These are phyloP conservation scores for Scopus umbretta DNA, from an alignment of 2,113 vertebrate genomes.

Conservation along the genomic window DNA sequence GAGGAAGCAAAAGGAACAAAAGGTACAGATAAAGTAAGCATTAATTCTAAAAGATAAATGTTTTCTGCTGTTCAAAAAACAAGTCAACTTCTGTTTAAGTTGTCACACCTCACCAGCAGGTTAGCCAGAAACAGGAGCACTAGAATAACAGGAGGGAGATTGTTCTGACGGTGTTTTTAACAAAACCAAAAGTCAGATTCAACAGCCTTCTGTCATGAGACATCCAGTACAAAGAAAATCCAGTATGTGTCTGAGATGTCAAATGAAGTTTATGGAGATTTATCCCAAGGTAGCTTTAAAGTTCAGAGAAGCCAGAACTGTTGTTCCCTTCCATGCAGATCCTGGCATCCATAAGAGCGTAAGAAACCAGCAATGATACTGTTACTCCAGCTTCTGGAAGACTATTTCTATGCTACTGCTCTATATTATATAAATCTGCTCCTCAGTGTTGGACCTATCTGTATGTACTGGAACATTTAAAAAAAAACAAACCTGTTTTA, in stretches of 20 bases:
- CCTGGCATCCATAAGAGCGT: not conserved
- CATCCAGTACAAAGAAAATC: not conserved
- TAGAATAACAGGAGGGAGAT: not conserved
- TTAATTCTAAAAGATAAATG: not conserved
- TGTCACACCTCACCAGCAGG: not conserved
- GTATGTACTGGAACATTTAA: not conserved
- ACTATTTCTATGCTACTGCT: not conserved
- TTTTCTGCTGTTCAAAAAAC: not conserved
- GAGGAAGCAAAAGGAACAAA: constrained; percentile 8
- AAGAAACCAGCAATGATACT: not conserved
- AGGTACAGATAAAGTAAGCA: constrained; percentile 8
- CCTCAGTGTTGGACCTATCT: not conserved
- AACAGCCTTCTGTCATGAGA: not conserved
- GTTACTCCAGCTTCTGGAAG: not conserved
- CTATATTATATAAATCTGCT: not conserved
- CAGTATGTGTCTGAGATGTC: not conserved
- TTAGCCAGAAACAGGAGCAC: not conserved
- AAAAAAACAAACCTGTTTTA: not conserved
- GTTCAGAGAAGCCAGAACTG: not conserved
- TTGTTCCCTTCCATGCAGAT: not conserved
- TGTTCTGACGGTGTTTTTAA: not conserved
- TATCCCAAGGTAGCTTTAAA: not conserved
- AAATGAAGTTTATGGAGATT: not conserved
- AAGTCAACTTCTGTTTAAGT: not conserved
- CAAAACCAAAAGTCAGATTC: not conserved